Evolutionary conservation across 1,140 invertebrate species (phyloP).

Genomic region (Zaprionus ghesquierei): DNA sequence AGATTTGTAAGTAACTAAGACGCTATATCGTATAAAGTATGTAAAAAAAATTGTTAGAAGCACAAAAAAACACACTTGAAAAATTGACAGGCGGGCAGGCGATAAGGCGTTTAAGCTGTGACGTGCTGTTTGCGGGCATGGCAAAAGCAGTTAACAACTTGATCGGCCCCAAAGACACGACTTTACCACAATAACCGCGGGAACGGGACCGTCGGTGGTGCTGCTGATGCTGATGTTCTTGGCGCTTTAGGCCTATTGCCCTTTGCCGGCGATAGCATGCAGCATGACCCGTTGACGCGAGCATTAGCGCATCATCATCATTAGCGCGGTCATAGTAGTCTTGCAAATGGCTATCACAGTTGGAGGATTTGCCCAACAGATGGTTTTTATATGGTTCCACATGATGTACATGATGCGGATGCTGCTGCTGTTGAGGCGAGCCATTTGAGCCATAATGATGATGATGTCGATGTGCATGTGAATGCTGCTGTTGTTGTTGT

Average conservation of each 20-base stretch:
- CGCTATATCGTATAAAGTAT: constrained; percentile 7
- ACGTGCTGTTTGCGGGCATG: constrained; percentile 52
- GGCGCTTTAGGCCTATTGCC: constrained; percentile 39
- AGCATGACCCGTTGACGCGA: constrained; percentile 28
- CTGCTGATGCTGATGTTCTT: constrained; percentile 31
- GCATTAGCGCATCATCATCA: constrained; percentile 45
- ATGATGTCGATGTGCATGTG: constrained; percentile 19
- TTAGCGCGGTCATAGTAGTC: constrained; percentile 52
- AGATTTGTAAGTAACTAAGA: constrained; percentile 3
- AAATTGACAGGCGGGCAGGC: constrained; percentile 29
- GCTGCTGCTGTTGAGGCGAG: constrained; percentile 35
- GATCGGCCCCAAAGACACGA: constrained; percentile 36
- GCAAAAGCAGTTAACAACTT: constrained; percentile 55
- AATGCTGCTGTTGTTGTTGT: constrained; percentile 11
- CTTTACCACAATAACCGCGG: constrained; percentile 61
- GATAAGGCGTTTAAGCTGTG: constrained; percentile 36
- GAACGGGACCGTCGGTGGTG: constrained; percentile 39
- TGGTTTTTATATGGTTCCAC: constrained; percentile 59
- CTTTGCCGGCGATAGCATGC: constrained; percentile 41
- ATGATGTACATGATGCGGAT: constrained; percentile 61
- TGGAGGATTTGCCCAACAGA: constrained; percentile 62
- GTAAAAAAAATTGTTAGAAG: constrained; percentile 25
- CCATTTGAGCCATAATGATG: constrained; percentile 26
- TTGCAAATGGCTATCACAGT: constrained; percentile 74
- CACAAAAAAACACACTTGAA: constrained; percentile 27